Conservation (phyloP, 2,797 vertebrate species). For the Sebastes aleutianus region DNA sequence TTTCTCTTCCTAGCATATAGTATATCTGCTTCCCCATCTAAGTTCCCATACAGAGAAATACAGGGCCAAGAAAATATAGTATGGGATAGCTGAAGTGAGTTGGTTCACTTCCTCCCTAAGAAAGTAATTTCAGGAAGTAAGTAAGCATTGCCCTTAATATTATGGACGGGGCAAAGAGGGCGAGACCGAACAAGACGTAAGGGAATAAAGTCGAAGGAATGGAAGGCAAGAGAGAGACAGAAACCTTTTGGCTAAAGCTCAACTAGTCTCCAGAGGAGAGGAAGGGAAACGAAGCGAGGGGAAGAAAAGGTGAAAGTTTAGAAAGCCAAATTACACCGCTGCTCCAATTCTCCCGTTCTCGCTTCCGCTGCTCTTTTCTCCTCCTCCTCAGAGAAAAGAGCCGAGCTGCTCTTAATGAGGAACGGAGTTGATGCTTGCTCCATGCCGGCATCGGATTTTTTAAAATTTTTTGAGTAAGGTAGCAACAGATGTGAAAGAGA, state of each 20-base stretch:
- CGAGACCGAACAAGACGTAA: conserved; percentile 7
- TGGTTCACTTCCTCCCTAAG: conserved; percentile 2
- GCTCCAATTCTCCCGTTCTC: conserved; percentile 12
- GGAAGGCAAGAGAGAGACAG: conserved; percentile 37
- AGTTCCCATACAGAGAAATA: neutral
- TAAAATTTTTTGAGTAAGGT: neutral
- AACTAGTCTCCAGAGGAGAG: conserved; percentile 22
- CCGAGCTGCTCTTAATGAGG: conserved; percentile 39
- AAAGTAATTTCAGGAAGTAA: neutral
- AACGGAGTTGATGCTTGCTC: conserved; percentile 34
- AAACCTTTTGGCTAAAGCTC: conserved; percentile 28
- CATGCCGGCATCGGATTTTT: conserved; percentile 16
- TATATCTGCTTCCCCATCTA: conserved; percentile 2
- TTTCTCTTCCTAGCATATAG: neutral
- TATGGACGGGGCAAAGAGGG: conserved; percentile 25
- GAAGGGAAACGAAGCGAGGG: conserved; percentile 2
- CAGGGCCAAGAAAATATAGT: neutral
- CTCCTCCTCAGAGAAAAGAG: conserved; percentile 16
- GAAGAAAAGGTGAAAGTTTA: conserved; percentile 55
- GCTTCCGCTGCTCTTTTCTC: conserved; percentile 23
- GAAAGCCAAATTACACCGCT: conserved; percentile 48
- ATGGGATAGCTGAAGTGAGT: neutral
- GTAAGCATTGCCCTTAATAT: neutral
- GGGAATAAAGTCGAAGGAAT: conserved; percentile 49
- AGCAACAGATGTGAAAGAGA: conserved; percentile 24